These are phyloP conservation scores for Origma solitaria DNA, from an alignment of 2,113 vertebrate species.

Conservation along the genomic window DNA sequence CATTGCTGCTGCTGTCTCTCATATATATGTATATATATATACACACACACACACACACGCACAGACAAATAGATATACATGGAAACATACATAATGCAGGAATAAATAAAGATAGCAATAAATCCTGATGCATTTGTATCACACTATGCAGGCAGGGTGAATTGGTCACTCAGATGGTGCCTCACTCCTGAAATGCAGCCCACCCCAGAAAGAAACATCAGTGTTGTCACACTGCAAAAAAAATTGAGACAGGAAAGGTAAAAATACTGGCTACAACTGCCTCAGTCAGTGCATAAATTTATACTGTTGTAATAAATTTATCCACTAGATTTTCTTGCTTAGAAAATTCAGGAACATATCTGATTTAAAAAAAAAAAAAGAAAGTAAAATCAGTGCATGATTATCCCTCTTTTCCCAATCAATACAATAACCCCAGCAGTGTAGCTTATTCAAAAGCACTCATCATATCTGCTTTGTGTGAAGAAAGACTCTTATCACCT, in stretches of 20 bases:
- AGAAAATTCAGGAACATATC: neutral
- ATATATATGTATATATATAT: too few relatives aligned
- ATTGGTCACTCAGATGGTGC: neutral
- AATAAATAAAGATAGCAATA: conserved; percentile 1
- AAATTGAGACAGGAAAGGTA: neutral
- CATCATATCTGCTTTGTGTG: conserved; percentile 36
- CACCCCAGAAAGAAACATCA: neutral
- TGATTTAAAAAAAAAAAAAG: neutral
- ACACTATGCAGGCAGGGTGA: neutral
- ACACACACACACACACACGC: neutral
- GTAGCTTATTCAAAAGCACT: conserved; percentile 36
- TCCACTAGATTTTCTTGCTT: neutral
- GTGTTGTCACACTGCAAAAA: neutral
- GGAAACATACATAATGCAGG: neutral
- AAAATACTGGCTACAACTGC: neutral
- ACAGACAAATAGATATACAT: too few relatives aligned
- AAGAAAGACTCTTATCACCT: conserved; percentile 41
- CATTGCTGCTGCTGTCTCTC: neutral
- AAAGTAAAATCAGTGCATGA: neutral
- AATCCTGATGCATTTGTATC: neutral
- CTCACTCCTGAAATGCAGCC: neutral
- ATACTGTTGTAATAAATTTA: neutral
- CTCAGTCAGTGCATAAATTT: neutral
- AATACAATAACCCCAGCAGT: conserved; percentile 7
- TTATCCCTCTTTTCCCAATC: conserved; percentile 33